Evolutionary conservation across 2,888 invertebrate genomes (phyloP).

Genomic region (Trichopria drosophilae): DNA sequence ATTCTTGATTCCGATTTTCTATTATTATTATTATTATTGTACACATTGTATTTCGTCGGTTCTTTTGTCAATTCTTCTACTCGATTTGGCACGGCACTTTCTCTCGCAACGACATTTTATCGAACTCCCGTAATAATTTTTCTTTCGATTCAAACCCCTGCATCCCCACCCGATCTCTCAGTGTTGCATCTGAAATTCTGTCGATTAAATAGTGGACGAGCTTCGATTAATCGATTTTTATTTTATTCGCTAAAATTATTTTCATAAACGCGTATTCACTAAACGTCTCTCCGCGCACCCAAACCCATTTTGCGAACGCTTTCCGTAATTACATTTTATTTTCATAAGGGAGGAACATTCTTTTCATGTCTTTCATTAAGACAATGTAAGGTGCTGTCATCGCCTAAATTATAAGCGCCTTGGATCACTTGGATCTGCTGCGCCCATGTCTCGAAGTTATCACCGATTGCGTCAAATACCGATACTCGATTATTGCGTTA

Average conservation of each 20-base stretch:
- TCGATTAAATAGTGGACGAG: slow-evolving; percentile 21
- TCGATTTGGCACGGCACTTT: no score
- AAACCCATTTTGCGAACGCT: slow-evolving; percentile 14
- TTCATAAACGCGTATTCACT: slow-evolving; percentile 16
- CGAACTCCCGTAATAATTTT: neutral
- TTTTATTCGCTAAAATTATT: slow-evolving; percentile 23
- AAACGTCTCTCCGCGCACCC: slow-evolving; percentile 7
- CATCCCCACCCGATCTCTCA: slow-evolving; percentile 5
- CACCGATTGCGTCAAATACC: neutral
- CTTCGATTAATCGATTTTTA: slow-evolving; percentile 11
- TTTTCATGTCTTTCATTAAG: slow-evolving; percentile 9
- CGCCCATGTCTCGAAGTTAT: no score
- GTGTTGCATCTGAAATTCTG: slow-evolving; percentile 21
- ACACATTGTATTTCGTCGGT: no score
- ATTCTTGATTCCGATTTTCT: no score
- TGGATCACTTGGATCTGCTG: slow-evolving; percentile 14
- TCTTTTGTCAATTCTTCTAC: no score
- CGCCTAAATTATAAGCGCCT: slow-evolving; percentile 4
- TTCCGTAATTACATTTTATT: slow-evolving; percentile 15
- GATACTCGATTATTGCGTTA: slow-evolving; percentile 4
- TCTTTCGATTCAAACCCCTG: slow-evolving; percentile 1
- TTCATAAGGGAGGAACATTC: slow-evolving; percentile 8
- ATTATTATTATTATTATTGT: no score
- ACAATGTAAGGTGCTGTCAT: slow-evolving; percentile 4
- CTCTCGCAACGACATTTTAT: no score